phyloP scores from a whole-genome alignment of 35 echinoderm and acorn worm species.

The Holothuria glaberrima region DNA sequence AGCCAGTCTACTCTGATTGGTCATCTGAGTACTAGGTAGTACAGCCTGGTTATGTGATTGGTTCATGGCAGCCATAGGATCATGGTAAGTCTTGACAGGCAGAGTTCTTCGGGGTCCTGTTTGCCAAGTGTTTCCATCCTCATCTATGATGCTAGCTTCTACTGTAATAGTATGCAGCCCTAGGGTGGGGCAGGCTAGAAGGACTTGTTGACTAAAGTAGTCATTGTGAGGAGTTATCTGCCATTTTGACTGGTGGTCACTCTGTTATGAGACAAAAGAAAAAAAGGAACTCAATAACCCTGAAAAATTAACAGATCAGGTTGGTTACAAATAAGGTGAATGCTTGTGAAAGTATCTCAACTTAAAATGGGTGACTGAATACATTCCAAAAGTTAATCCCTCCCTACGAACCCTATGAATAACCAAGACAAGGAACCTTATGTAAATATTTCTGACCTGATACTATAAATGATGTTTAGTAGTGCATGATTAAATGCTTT shows the following conservation, averaged over 20 bases:
- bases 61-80: slow-evolving; percentile 31
- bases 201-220: slow-evolving; percentile 95
- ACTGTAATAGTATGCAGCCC: slow-evolving; percentile 86
- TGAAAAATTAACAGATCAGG: too few species aligned
- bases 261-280: background rate
- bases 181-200: slow-evolving; percentile 67
- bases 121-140: slow-evolving; percentile 87
- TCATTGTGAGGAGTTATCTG: slow-evolving; percentile 88
- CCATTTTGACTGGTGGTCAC: slow-evolving; percentile 63
- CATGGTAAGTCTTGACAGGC: slow-evolving; percentile 85
- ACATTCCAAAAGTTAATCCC: background rate
- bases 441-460: background rate
- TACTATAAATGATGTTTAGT: too few species aligned
- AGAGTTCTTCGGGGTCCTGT: slow-evolving; percentile 85
- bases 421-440: background rate
- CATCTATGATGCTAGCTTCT: slow-evolving; percentile 86
- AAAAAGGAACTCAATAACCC: background rate
- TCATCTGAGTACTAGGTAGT: background rate
- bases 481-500: too few species aligned
- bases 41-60: slow-evolving; percentile 16
- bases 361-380: background rate
- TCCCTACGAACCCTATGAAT: too few species aligned
- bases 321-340: too few species aligned
- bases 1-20: background rate
- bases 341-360: too few species aligned